Conservation (phyloP, 2,888 invertebrate genomes). For the Nephrotoma appendiculata region DNA sequence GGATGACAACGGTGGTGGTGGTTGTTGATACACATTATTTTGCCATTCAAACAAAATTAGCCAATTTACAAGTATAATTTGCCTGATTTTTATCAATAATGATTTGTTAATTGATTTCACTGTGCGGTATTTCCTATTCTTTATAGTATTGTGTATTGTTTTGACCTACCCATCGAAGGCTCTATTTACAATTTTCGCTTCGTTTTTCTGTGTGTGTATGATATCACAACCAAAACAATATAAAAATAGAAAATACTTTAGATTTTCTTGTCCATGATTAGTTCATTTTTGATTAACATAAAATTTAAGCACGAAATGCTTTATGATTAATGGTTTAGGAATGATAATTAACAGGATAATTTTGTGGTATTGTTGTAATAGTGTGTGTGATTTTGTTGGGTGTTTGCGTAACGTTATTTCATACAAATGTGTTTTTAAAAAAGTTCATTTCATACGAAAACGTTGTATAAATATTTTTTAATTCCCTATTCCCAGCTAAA, state of each 20-base stretch:
- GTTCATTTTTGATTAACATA: background rate
- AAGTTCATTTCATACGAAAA: too few species aligned
- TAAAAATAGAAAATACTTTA: background rate
- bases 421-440: too few species aligned
- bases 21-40: background rate
- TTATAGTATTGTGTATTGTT: background rate
- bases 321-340: background rate
- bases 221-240: background rate
- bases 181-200: background rate
- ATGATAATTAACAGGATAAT: background rate
- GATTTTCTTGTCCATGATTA: background rate
- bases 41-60: background rate
- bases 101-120: background rate
- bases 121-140: background rate
- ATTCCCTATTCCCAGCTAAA: too few species aligned
- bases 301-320: background rate
- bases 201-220: background rate
- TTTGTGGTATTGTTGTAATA: background rate
- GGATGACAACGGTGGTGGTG: too few species aligned
- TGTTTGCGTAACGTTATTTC: too few species aligned
- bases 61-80: background rate
- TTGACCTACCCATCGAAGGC: background rate
- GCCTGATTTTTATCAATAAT: background rate
- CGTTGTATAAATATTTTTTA: too few species aligned
- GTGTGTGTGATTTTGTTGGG: too few species aligned